Evolutionary conservation across 2,888 invertebrate genomes (phyloP).

Genomic region (Pheosia tremula): DNA sequence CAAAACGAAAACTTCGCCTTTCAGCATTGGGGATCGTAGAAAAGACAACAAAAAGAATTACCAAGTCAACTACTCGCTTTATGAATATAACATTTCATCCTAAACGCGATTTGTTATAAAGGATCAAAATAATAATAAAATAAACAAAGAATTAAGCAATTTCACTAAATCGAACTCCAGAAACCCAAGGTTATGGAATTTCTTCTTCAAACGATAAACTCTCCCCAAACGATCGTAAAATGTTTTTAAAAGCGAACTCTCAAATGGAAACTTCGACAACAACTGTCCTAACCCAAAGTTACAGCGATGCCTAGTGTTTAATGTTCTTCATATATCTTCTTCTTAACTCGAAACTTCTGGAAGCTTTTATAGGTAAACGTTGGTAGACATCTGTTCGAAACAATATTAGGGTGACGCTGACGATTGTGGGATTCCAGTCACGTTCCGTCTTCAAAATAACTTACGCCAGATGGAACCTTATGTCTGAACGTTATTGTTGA

Average conservation of each 20-base stretch:
- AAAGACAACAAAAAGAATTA: no score
- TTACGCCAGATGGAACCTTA: slow-evolving; percentile 24
- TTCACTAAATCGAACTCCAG: no score
- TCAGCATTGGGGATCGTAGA: background rate
- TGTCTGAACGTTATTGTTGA: slow-evolving; percentile 27
- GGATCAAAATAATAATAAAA: no score
- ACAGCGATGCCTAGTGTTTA: slow-evolving; percentile 28
- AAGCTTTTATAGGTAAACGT: slow-evolving; percentile 42
- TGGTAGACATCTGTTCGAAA: slow-evolving; percentile 47
- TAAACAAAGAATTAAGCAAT: no score
- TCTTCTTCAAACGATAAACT: background rate
- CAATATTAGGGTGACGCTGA: slow-evolving; percentile 29
- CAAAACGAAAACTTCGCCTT: background rate
- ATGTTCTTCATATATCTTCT: slow-evolving; percentile 34
- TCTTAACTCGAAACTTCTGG: slow-evolving; percentile 41
- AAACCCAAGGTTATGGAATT: no score
- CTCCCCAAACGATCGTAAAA: background rate
- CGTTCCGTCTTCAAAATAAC: slow-evolving; percentile 30
- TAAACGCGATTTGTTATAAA: no score
- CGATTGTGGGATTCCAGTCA: slow-evolving; percentile 29
- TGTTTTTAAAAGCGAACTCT: background rate
- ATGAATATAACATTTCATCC: no score
- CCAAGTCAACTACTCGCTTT: no score
- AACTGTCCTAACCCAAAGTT: slow-evolving; percentile 26
- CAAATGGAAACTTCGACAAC: slow-evolving; percentile 27